phyloP scores from a whole-genome alignment of 1,140 invertebrate genomes.

The Procambarus virginalis region DNA sequence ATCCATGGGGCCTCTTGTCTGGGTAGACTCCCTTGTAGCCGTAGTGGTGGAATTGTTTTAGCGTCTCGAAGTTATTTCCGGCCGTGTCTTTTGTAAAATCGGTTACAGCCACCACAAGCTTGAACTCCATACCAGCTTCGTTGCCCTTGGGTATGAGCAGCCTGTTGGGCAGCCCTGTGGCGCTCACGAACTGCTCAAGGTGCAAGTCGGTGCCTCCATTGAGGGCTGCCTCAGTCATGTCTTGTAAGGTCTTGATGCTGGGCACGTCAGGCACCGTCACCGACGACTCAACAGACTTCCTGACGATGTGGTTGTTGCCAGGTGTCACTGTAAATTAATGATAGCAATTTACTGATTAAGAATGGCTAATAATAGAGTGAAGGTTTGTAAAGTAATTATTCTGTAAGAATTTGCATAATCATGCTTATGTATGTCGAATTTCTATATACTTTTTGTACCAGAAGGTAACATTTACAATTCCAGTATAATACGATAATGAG shows the following conservation, averaged over 20 bases:
- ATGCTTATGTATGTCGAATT: neutral
- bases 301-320: neutral
- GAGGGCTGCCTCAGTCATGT: no score
- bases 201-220: no score
- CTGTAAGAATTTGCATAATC: no score
- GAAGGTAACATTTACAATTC: neutral
- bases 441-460: no score
- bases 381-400: no score
- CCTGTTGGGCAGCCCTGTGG: slow-evolving; percentile 22
- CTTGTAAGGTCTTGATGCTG: no score
- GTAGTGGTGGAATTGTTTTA: slow-evolving; percentile 16
- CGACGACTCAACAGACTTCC: neutral
- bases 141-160: slow-evolving; percentile 38
- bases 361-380: no score
- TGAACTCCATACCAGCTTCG: slow-evolving; percentile 17
- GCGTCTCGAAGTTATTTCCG: neutral
- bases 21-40: slow-evolving; percentile 4
- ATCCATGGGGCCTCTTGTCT: slow-evolving; percentile 12
- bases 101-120: slow-evolving; percentile 17
- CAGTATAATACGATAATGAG: neutral
- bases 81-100: neutral
- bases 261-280: slow-evolving; percentile 10
- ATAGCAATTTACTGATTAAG: no score
- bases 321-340: neutral
- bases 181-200: slow-evolving; percentile 15